phyloP scores from a whole-genome alignment of 2,797 vertebrate genomes.

The Paedocypris micromegethes region DNA sequence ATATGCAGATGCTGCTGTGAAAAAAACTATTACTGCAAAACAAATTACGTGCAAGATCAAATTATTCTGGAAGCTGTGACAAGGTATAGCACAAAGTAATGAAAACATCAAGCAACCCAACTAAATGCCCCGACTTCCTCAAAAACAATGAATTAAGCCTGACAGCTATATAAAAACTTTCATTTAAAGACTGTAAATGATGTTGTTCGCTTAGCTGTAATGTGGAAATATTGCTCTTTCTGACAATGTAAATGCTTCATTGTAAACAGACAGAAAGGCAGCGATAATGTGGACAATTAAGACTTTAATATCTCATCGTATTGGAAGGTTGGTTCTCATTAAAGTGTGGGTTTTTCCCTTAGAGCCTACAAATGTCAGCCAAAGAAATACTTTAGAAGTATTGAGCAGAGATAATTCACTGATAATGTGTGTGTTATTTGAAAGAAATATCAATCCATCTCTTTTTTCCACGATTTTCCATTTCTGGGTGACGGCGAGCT shows the following conservation, averaged over 20 bases:
- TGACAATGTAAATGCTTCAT: slow-evolving; percentile 74
- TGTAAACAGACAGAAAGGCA: slow-evolving; percentile 72
- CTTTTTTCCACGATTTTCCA: too few relatives aligned
- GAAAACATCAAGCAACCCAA: slow-evolving; percentile 25
- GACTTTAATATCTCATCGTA: slow-evolving; percentile 87
- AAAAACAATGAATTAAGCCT: slow-evolving; percentile 50
- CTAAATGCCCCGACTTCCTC: slow-evolving; percentile 42
- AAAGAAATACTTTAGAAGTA: slow-evolving; percentile 70
- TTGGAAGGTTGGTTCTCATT: slow-evolving; percentile 80
- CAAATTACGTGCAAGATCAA: slow-evolving; percentile 28
- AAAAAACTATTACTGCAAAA: slow-evolving; percentile 35
- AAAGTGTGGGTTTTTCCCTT: slow-evolving; percentile 74
- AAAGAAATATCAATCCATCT: too few relatives aligned
- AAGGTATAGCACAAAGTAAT: slow-evolving; percentile 28
- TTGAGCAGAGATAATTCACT: slow-evolving; percentile 28
- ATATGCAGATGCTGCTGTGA: slow-evolving; percentile 38
- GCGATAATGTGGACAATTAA: slow-evolving; percentile 78
- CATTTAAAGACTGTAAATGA: slow-evolving; percentile 79
- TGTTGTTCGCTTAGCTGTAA: slow-evolving; percentile 74
- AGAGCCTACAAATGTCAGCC: slow-evolving; percentile 75
- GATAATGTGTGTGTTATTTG: slow-evolving; percentile 17
- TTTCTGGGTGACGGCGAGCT: too few relatives aligned
- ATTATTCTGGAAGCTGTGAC: slow-evolving; percentile 29
- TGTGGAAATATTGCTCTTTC: slow-evolving; percentile 65
- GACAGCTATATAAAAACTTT: slow-evolving; percentile 51